Evolutionary conservation across 2,797 vertebrate genomes (phyloP).

Genomic region (Rhinella marina): DNA sequence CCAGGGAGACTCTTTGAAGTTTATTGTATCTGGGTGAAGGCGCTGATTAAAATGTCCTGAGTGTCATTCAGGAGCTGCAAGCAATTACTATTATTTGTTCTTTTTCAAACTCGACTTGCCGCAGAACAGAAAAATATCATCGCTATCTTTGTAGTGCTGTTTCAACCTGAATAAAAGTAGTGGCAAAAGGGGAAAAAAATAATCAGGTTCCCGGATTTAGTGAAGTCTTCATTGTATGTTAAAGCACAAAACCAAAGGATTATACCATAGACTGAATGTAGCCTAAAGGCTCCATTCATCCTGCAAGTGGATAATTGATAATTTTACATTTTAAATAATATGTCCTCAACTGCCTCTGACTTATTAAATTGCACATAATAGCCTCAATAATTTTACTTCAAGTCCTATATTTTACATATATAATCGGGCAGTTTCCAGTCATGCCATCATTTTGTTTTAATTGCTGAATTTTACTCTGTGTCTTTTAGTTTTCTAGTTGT

Average conservation of each 20-base stretch:
- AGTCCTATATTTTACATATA: constrained; percentile 39
- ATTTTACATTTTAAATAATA: constrained; percentile 40
- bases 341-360: constrained; percentile 24
- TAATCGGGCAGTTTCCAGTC: constrained; percentile 27
- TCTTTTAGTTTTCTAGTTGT: not conserved
- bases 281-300: constrained; percentile 27
- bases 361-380: constrained; percentile 46
- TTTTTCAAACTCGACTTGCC: constrained; percentile 38
- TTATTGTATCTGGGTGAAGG: constrained; percentile 50
- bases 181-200: not conserved
- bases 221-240: constrained; percentile 12
- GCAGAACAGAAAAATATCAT: constrained; percentile 32
- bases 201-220: not conserved
- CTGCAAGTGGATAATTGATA: constrained; percentile 38
- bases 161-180: constrained; percentile 31
- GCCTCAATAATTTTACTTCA: constrained; percentile 15
- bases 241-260: not conserved
- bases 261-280: not conserved
- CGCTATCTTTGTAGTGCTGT: constrained; percentile 22
- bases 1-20: constrained; percentile 42
- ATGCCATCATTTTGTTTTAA: constrained; percentile 7
- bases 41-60: constrained; percentile 59
- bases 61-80: constrained; percentile 54
- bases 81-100: constrained; percentile 62
- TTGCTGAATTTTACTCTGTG: not conserved